Evolutionary conservation across 2,888 invertebrate genomes (phyloP), one percentile per base, ranked within the genome.

Genomic region (Chorisops tibialis): DNA sequence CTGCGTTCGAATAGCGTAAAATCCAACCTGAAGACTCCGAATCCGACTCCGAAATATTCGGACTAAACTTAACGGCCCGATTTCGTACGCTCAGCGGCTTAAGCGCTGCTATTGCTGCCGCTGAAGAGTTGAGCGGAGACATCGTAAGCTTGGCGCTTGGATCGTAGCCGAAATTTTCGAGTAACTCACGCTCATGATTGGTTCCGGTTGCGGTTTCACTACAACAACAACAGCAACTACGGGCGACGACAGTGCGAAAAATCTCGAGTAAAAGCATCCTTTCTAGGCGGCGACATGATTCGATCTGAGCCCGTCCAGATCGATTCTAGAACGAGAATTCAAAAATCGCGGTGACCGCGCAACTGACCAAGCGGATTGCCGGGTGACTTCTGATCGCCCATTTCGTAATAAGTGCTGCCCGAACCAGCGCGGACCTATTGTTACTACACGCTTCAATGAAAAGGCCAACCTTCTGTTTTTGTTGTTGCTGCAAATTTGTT

Each of bases 21-120:
- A 77, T 75, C 77, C 77, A 77, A 65, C 73, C 74, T 7, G 73
- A 61, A 18, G 60, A 60, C 22, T 21, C 39, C 19, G 50, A 9
- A 7, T 16, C 43, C 4, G 41, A 54, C 38, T 49, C 49, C 49
- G 48, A 50, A 50, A 60, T 43, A 14, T 35, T 54, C 37, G 45
- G 45, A 51, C 24, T 30, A 43, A 51, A 51, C 38, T n/a, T 39
- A 51, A 74, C 71, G 50, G 70, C 66, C 38, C 67, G 68, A 65
- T 75, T 75, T 49, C 72, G 70, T 49, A 74, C 72, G 68, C 75
- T 73, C 6, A 70, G 70, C 66, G 68, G 56, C 56, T 56, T 56
- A 43, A 56, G 56, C 45, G 56, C 22, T 19, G 52, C 30, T 4
- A 39, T 12, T 72, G 62, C 69, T 69, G 54, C 70, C 67, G 62